Evolutionary conservation across 1,140 invertebrate genomes (phyloP).

Genomic region (Pentalonia nigronervosa): DNA sequence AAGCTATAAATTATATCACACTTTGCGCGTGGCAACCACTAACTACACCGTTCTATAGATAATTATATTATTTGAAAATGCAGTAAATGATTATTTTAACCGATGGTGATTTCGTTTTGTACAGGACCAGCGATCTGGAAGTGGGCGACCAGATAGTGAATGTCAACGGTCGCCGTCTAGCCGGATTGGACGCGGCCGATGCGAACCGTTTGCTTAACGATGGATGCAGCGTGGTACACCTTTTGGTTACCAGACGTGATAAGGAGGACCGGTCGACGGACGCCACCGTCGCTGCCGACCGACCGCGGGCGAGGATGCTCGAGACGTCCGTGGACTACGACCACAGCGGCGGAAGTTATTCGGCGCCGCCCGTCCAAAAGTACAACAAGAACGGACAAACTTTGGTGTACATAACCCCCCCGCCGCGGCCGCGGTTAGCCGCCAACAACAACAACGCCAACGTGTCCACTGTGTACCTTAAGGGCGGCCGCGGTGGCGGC

Average conservation of each 20-base stretch:
- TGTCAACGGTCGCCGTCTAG: slow-evolving; percentile 79
- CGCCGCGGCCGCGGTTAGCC: slow-evolving; percentile 63
- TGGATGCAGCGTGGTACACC: slow-evolving; percentile 73
- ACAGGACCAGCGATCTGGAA: slow-evolving; percentile 77
- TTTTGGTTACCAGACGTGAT: slow-evolving; percentile 61
- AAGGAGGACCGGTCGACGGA: background rate
- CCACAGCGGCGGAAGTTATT: background rate
- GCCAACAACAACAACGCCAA: slow-evolving; percentile 68
- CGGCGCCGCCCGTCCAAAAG: background rate
- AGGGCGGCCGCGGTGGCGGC: slow-evolving; percentile 57
- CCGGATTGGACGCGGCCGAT: slow-evolving; percentile 78
- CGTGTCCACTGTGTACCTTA: slow-evolving; percentile 68
- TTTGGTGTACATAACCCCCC: slow-evolving; percentile 41
- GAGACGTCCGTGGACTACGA: slow-evolving; percentile 62
- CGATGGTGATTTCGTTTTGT: slow-evolving; percentile 58
- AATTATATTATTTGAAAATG: background rate
- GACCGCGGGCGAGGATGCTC: slow-evolving; percentile 71
- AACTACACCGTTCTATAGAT: background rate
- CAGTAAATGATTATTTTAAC: background rate
- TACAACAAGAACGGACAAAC: slow-evolving; percentile 26
- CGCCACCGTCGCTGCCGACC: slow-evolving; percentile 41
- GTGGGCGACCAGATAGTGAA: slow-evolving; percentile 85
- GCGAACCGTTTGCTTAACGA: slow-evolving; percentile 75
- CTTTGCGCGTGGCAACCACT: background rate
- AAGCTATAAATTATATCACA: background rate